Percentiles rank a stretch among this genome's conserved stretches.
These are phyloP conservation scores for Chrysolina americana DNA, from an alignment of 2,888 invertebrate genomes.

Conservation along the genomic window DNA sequence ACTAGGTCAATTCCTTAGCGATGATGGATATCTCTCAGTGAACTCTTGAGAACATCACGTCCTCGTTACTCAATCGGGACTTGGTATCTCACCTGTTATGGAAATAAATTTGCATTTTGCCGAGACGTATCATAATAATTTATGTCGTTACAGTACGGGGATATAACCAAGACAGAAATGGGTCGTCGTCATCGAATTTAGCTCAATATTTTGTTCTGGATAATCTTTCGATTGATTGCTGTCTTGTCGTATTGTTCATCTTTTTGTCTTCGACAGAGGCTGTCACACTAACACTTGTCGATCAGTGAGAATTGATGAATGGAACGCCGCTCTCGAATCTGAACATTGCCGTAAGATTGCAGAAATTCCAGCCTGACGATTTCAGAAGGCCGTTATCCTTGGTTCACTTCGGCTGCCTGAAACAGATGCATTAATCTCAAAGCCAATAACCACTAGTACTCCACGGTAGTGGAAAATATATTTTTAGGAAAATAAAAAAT, in stretches of 20 bases:
- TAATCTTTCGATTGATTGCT: not conserved
- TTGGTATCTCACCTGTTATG: slow-evolving; percentile 33
- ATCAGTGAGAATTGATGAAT: not conserved
- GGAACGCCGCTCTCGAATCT: too few species aligned
- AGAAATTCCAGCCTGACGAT: too few species aligned
- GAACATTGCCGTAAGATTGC: too few species aligned
- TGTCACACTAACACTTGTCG: not conserved
- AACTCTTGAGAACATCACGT: slow-evolving; percentile 38
- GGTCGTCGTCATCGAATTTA: not conserved
- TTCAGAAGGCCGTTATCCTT: too few species aligned
- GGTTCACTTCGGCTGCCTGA: too few species aligned
- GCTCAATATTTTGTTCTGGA: not conserved
- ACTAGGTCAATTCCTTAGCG: not conserved
- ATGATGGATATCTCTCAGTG: slow-evolving; percentile 37
- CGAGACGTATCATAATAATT: slow-evolving; percentile 26
- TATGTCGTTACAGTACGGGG: slow-evolving; percentile 8
- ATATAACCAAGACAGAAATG: not conserved
- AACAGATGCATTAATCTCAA: too few species aligned
- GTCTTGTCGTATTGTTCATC: not conserved
- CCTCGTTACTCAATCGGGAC: slow-evolving; percentile 18
- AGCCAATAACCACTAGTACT: too few species aligned
- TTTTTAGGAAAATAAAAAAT: too few species aligned
- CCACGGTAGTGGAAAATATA: too few species aligned
- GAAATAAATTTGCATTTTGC: slow-evolving; percentile 43
- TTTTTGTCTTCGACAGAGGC: not conserved